Percentiles rank a stretch among this genome's conserved stretches.
phyloP scores from a whole-genome alignment of 2,888 invertebrate species.

The Dicyrtoma fusca region DNA sequence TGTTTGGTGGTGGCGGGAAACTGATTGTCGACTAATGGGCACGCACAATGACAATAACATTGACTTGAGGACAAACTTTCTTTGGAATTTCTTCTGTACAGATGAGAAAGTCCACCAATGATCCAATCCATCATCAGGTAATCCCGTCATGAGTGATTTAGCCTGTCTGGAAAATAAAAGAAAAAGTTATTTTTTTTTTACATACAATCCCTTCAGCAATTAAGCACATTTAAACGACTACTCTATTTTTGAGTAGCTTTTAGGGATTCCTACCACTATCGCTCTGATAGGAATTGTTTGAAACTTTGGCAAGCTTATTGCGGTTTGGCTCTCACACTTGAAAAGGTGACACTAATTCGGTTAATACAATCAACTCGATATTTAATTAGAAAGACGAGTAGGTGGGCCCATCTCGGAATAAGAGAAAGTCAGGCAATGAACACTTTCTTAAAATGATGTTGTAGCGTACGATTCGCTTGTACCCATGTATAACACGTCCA shows the following conservation, averaged over 20 bases:
- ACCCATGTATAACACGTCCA: not conserved
- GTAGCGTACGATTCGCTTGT: not conserved
- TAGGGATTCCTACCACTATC: too few species aligned
- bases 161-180: conserved; percentile 17
- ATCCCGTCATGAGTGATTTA: conserved; percentile 26
- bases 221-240: not conserved
- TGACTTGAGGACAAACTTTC: conserved; percentile 30
- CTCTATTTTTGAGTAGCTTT: too few species aligned
- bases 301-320: too few species aligned
- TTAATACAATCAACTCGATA: too few species aligned
- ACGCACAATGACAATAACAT: conserved; percentile 24
- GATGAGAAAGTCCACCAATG: conserved; percentile 10
- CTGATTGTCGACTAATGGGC: conserved; percentile 31
- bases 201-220: not conserved
- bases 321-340: too few species aligned
- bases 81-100: conserved; percentile 6
- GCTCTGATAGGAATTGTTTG: too few species aligned
- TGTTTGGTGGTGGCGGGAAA: conserved; percentile 5
- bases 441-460: too few species aligned
- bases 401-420: too few species aligned
- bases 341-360: too few species aligned
- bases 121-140: conserved; percentile 33
- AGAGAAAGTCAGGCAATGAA: too few species aligned
- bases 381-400: too few species aligned
- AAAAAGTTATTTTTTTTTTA: conserved; percentile 4